Evolutionary conservation across 2,797 vertebrate genomes (phyloP), one percentile per base, ranked within the genome.

Genomic region (Smutsia gigantea): DNA sequence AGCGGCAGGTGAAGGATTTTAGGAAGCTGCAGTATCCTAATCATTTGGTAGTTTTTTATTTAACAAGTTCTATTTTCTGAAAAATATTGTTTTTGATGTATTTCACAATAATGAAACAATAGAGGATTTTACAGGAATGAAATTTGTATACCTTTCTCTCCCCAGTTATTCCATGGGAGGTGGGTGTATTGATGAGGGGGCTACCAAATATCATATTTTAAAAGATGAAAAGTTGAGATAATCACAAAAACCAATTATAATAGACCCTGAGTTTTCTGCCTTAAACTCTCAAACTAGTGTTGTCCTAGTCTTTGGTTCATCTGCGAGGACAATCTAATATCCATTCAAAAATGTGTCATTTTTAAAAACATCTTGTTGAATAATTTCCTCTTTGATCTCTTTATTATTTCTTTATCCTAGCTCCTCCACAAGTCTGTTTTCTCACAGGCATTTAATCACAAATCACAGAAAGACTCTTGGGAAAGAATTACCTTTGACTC

Each of bases 371-470:
- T 95, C 94, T 96, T 78, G 11, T 68, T 90, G 59, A 88, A 61
- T 92, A 92, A 87, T 97, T 98, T 96, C 97, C 94, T 95, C 90
- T 95, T 97, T 96, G 90, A 97, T 97, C 84, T 97, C 92, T 93
- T 97, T 95, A 89, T 97, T 97, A 87, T 97, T 98, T 98, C 94
- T 95, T 98, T 96, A 95, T 96, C 87, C 95, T 85, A 95, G 17
- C 39, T 63, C 34, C 42, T 42, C 18, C 29, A 79, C 29, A 74
- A 59, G 18, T 82, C 49, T 82, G 34, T 57, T 87, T 94, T 72
- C 59, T 64, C 84, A 68, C 14, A 69, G 25, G 27, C 31, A 31
- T 46, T 21, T n/a, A 74, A 69, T 59, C 46, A n/a, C 31, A 64
- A 75, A 7, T 51, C 64, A 53, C 51, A 66, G 68, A 53, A 81